A percentile compares a stretch with the other conserved stretches of the same genome.
Conservation (phyloP, 1,140 invertebrate species). For the Lepidurus couesii region DNA sequence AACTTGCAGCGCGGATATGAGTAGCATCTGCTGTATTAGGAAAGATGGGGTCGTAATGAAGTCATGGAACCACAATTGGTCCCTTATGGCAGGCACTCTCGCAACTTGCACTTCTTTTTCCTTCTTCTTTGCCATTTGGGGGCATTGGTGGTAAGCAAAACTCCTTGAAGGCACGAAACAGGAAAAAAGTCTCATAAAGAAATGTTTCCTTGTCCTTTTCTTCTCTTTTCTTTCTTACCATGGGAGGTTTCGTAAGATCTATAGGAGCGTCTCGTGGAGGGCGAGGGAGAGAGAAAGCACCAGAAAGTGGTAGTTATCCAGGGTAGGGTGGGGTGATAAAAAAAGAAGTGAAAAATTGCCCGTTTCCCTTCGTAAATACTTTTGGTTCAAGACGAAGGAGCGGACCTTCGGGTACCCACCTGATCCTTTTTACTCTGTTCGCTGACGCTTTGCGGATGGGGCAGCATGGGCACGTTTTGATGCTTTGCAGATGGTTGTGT, state of each 20-base stretch:
- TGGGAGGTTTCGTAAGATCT: neutral
- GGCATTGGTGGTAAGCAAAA: constrained; percentile 12
- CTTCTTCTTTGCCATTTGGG: neutral
- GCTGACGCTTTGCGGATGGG: neutral
- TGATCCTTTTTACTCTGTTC: neutral
- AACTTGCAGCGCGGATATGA: neutral
- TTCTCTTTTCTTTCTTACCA: neutral
- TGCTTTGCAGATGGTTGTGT: constrained; percentile 15
- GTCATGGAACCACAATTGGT: constrained; percentile 19
- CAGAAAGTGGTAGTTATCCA: neutral
- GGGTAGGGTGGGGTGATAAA: neutral
- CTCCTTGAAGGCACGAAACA: neutral
- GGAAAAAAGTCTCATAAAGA: neutral
- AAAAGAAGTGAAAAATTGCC: neutral
- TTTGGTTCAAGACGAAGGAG: neutral
- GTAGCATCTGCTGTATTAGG: constrained; percentile 21
- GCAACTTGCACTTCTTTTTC: neutral
- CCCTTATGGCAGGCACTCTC: constrained; percentile 1
- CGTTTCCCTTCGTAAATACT: constrained; percentile 19
- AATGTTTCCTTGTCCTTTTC: neutral
- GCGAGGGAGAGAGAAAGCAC: neutral
- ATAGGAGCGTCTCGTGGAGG: neutral
- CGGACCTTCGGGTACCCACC: constrained; percentile 2
- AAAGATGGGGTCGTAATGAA: neutral
- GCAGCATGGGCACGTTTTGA: neutral